These are phyloP conservation scores for Papilio elwesi DNA, from an alignment of 2,888 invertebrate species.

Conservation along the genomic window DNA sequence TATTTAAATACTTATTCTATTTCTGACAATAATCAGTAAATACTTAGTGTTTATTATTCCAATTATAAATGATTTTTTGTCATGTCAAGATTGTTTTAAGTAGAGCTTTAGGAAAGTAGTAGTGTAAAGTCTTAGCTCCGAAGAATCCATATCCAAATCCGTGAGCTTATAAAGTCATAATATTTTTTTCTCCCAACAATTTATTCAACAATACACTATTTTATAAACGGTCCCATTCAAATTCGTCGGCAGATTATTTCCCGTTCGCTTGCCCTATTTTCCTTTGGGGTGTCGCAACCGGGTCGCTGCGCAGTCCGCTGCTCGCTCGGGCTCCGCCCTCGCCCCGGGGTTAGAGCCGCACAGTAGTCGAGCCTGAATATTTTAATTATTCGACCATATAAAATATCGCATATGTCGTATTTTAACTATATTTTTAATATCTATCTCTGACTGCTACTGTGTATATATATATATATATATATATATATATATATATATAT, in stretches of 20 bases:
- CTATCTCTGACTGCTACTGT: too few species aligned
- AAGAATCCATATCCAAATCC: too few species aligned
- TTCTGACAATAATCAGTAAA: not conserved
- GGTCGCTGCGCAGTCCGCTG: conserved; percentile 59
- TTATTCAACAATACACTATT: conserved; percentile 4
- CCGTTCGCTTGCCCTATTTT: conserved; percentile 69
- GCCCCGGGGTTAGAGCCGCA: conserved; percentile 15
- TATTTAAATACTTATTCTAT: not conserved
- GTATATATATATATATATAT: not conserved
- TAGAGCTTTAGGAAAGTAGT: too few species aligned
- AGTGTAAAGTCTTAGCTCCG: too few species aligned
- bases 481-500: too few species aligned
- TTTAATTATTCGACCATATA: conserved; percentile 7
- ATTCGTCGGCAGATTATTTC: conserved; percentile 63
- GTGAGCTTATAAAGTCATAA: not conserved
- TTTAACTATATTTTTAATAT: too few species aligned
- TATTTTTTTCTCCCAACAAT: conserved; percentile 6
- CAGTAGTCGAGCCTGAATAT: not conserved
- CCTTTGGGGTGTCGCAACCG: conserved; percentile 59
- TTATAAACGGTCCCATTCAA: conserved; percentile 55
- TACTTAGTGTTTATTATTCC: too few species aligned
- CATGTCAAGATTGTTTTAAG: too few species aligned
- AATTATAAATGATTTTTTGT: too few species aligned
- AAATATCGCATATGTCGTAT: not conserved
- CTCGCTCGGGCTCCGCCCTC: conserved; percentile 45